These are phyloP conservation scores for Leucozona laternaria DNA, from an alignment of 2,888 invertebrate genomes.

Conservation along the genomic window DNA sequence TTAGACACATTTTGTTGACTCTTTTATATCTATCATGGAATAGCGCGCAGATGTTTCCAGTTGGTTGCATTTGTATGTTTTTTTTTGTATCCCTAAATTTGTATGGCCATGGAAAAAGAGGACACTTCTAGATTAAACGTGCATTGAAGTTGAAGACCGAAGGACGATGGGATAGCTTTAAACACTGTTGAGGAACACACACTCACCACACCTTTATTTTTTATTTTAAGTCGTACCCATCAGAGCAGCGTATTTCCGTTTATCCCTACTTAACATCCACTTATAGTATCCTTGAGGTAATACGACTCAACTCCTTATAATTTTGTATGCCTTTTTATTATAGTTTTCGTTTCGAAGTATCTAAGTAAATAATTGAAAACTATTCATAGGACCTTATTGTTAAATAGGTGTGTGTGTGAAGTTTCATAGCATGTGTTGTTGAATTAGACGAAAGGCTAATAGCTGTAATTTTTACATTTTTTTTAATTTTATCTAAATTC, in stretches of 20 bases:
- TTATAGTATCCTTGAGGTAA: conserved; percentile 71
- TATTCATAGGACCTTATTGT: not conserved
- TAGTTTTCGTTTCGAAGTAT: conserved; percentile 5
- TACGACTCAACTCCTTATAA: conserved; percentile 58
- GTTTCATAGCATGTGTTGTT: not conserved
- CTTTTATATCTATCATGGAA: conserved; percentile 58
- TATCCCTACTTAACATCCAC: conserved; percentile 73
- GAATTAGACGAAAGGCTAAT: conserved; percentile 36
- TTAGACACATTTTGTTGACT: conserved; percentile 49
- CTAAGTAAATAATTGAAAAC: conserved; percentile 61
- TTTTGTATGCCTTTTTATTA: conserved; percentile 7
- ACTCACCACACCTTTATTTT: conserved; percentile 43
- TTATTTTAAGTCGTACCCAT: not conserved
- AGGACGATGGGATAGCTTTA: conserved; percentile 49
- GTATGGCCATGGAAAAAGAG: not conserved
- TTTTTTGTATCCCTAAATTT: conserved; percentile 40
- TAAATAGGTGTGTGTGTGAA: conserved; percentile 19
- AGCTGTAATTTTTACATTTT: conserved; percentile 46
- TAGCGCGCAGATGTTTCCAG: conserved; percentile 71
- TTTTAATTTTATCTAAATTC: not conserved
- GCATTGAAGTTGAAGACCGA: conserved; percentile 26
- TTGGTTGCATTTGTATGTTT: conserved; percentile 59
- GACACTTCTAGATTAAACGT: conserved; percentile 24
- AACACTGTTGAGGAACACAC: conserved; percentile 44
- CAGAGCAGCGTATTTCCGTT: conserved; percentile 58